These are phyloP conservation scores for Agriopis leucophaearia DNA, from an alignment of 2,888 invertebrate genomes.

Conservation along the genomic window DNA sequence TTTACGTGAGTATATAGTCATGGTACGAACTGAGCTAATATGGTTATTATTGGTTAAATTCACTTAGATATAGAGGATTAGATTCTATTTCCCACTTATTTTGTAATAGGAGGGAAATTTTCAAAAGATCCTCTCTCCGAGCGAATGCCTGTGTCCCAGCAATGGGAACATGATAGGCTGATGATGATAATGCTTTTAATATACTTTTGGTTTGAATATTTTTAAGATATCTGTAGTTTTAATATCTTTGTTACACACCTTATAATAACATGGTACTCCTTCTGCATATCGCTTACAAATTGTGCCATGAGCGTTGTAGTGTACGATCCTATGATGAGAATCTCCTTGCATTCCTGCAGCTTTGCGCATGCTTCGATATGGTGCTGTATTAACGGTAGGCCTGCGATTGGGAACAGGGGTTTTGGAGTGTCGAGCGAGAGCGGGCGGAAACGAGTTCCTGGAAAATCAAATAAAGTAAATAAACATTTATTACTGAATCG, in stretches of 20 bases:
- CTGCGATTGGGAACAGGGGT: conserved; percentile 98
- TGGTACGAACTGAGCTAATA: not conserved
- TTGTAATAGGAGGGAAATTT: no score
- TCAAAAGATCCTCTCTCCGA: no score
- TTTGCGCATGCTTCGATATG: conserved; percentile 97
- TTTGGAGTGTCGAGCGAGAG: conserved; percentile 98
- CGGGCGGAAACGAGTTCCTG: conserved; percentile 98
- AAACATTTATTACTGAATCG: not conserved
- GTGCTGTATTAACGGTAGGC: conserved; percentile 97
- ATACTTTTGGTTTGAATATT: no score
- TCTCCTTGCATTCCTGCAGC: conserved; percentile 93
- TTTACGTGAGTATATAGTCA: no score
- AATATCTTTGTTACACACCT: conserved; percentile 79
- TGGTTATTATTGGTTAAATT: not conserved
- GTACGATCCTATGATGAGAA: conserved; percentile 97
- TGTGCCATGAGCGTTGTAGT: conserved; percentile 93
- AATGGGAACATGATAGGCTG: no score
- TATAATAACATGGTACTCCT: conserved; percentile 92
- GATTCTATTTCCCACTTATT: no score
- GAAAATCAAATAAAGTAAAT: conserved; percentile 40
- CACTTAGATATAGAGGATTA: no score
- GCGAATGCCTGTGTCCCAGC: no score
- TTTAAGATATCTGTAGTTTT: no score
- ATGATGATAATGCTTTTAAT: no score
- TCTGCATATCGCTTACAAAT: conserved; percentile 95